These are phyloP conservation scores for Phycodurus eques DNA, from an alignment of 2,113 vertebrate genomes.

Conservation along the genomic window DNA sequence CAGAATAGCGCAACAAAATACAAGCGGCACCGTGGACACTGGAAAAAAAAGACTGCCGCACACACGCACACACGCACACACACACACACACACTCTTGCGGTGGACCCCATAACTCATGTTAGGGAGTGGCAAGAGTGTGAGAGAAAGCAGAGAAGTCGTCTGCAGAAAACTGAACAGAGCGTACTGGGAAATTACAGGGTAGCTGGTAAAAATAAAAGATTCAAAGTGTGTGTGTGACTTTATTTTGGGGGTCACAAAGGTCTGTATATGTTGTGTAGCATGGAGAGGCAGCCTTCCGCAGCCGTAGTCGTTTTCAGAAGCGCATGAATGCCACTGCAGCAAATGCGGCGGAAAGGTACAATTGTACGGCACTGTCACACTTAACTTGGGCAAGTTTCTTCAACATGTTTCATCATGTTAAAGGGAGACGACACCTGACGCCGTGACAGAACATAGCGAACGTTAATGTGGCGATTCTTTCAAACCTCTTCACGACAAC, in stretches of 20 bases:
- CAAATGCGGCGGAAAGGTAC: neutral
- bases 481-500: too few relatives aligned
- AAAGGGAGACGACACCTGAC: too few relatives aligned
- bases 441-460: too few relatives aligned
- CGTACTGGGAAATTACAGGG: conserved; percentile 33
- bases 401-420: neutral
- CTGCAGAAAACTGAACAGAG: conserved; percentile 36
- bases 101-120: neutral
- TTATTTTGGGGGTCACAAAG: neutral
- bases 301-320: neutral
- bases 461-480: too few relatives aligned
- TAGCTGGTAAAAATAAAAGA: conserved; percentile 13
- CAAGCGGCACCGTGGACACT: conserved; percentile 12
- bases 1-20: neutral
- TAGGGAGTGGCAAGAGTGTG: conserved; percentile 53
- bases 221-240: neutral
- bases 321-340: neutral
- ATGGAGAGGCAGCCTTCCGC: neutral
- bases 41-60: conserved; percentile 6
- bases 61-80: conserved; percentile 13
- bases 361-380: neutral
- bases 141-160: conserved; percentile 43
- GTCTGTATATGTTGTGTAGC: too few relatives aligned
- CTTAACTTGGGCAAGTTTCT: neutral
- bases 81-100: conserved; percentile 7